Percentiles rank a stretch among this genome's conserved stretches.
These are phyloP conservation scores for Rachycentron canadum DNA, from an alignment of 2,797 vertebrate genomes.

Conservation along the genomic window DNA sequence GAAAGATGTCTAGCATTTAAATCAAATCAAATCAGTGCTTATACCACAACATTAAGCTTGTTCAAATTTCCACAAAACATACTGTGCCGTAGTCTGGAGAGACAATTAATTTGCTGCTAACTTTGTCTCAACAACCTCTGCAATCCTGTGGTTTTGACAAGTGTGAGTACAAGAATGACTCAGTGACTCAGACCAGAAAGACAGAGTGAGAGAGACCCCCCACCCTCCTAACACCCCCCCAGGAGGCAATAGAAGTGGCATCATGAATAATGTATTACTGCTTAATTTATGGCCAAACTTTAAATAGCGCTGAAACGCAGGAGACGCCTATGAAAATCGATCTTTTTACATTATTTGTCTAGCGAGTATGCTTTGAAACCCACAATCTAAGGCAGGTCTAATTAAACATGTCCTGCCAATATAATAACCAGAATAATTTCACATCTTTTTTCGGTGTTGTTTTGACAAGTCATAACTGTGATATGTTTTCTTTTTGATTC, in stretches of 20 bases:
- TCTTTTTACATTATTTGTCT: conserved; percentile 68
- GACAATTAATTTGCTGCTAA: conserved; percentile 52
- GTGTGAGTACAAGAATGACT: conserved; percentile 55
- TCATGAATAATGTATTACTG: conserved; percentile 78
- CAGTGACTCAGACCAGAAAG: conserved; percentile 70
- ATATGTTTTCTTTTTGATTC: conserved; percentile 4
- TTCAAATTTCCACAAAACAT: conserved; percentile 16
- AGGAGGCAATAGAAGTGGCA: conserved; percentile 67
- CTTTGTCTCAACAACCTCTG: conserved; percentile 60
- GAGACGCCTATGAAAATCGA: conserved; percentile 62
- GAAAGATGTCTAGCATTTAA: conserved; percentile 30
- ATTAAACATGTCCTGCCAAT: conserved; percentile 47
- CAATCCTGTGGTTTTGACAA: conserved; percentile 52
- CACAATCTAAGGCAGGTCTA: conserved; percentile 18
- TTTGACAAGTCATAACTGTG: conserved; percentile 28
- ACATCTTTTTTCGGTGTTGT: conserved; percentile 14
- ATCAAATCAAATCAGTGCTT: conserved; percentile 44
- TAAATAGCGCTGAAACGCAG: conserved; percentile 75
- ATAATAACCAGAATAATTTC: conserved; percentile 46
- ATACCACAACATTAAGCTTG: conserved; percentile 33
- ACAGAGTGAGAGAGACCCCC: conserved; percentile 24
- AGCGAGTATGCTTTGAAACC: conserved; percentile 41
- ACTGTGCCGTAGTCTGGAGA: conserved; percentile 10
- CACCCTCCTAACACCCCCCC: no score
- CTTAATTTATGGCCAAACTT: conserved; percentile 82